These are phyloP conservation scores for Zaprionus nigranus DNA, from an alignment of 1,140 invertebrate species.

Conservation along the genomic window DNA sequence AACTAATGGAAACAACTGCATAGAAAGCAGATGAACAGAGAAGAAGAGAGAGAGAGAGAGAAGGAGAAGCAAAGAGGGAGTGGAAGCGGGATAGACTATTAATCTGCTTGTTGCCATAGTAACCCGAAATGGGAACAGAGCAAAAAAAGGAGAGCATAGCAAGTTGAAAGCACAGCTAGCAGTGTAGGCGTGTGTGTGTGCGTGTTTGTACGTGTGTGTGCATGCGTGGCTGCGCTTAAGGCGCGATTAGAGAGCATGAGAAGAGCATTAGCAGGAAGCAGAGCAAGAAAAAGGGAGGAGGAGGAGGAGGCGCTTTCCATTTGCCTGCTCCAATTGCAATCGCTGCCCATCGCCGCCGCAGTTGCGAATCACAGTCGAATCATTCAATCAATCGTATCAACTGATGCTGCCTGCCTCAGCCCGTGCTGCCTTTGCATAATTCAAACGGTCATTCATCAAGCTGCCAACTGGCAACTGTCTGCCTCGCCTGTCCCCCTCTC, in stretches of 20 bases:
- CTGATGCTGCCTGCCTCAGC: background rate
- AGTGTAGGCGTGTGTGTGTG: background rate
- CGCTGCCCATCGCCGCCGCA: background rate
- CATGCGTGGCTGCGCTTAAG: slow-evolving; percentile 1
- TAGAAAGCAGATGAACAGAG: background rate
- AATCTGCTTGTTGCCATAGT: slow-evolving; percentile 36
- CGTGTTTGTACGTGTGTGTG: background rate
- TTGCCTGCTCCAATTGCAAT: background rate
- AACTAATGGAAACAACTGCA: slow-evolving; percentile 43
- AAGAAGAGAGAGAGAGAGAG: background rate
- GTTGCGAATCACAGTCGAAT: slow-evolving; percentile 20
- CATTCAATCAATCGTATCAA: slow-evolving; percentile 46
- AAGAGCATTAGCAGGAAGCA: background rate
- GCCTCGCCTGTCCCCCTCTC: background rate
- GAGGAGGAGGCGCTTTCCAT: background rate
- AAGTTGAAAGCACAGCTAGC: background rate
- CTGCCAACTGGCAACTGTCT: slow-evolving; percentile 22
- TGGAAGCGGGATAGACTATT: slow-evolving; percentile 13
- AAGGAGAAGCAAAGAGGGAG: background rate
- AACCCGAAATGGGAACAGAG: slow-evolving; percentile 15
- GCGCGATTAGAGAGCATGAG: slow-evolving; percentile 6
- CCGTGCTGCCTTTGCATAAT: slow-evolving; percentile 27
- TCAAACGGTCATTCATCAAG: slow-evolving; percentile 41
- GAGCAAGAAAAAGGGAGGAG: background rate
- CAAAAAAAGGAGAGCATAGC: slow-evolving; percentile 1